phyloP scores from a whole-genome alignment of 2,113 vertebrate genomes.

The Panurus biarmicus region DNA sequence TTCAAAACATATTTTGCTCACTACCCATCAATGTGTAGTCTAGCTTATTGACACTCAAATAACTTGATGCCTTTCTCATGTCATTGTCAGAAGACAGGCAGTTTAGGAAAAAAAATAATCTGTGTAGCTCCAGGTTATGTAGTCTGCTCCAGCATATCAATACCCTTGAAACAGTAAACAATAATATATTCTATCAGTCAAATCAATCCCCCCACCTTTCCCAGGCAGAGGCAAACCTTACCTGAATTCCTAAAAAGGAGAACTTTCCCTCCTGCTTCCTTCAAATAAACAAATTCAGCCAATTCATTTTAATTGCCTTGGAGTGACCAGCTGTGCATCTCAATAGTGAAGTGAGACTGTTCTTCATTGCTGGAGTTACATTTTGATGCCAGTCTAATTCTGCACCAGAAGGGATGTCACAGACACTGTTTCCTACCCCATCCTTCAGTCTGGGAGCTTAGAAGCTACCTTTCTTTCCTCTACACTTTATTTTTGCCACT shows the following conservation, averaged over 20 bases:
- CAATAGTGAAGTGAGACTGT: neutral
- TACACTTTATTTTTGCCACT: neutral
- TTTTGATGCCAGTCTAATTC: neutral
- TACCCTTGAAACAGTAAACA: neutral
- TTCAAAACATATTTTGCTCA: neutral
- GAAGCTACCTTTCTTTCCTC: neutral
- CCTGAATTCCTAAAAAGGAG: slow-evolving; percentile 18
- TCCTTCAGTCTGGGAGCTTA: neutral
- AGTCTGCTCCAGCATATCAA: neutral
- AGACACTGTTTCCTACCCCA: neutral
- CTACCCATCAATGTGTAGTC: neutral
- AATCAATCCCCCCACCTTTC: neutral
- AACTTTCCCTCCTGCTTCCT: neutral
- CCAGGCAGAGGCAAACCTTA: neutral
- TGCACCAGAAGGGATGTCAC: neutral
- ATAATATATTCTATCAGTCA: slow-evolving; percentile 8
- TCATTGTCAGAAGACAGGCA: neutral
- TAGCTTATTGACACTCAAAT: neutral
- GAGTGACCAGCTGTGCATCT: neutral
- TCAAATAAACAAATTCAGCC: neutral
- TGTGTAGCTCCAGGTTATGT: neutral
- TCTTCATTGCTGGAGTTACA: neutral
- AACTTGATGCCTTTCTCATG: neutral
- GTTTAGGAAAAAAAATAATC: neutral
- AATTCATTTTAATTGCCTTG: slow-evolving; percentile 30